A percentile compares a stretch with the other conserved stretches of the same genome.
Evolutionary conservation across 2,797 vertebrate species (phyloP).

Genomic region (Oreochromis grahami): DNA sequence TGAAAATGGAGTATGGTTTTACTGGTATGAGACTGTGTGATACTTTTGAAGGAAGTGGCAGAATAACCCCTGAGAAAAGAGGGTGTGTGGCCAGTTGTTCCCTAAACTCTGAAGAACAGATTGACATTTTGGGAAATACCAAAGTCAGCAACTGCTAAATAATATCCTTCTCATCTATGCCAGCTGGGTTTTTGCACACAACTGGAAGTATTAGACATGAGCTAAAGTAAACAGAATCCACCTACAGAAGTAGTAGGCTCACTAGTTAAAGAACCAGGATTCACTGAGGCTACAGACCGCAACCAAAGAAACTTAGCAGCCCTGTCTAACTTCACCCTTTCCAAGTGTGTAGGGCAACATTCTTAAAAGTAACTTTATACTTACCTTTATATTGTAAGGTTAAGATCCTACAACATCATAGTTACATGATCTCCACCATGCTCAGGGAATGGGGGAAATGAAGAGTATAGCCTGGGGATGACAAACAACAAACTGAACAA

Average conservation of each 20-base stretch:
- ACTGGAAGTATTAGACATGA: neutral
- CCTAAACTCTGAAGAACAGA: neutral
- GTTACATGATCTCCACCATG: neutral
- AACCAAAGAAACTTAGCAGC: neutral
- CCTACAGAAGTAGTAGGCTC: neutral
- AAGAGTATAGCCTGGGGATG: neutral
- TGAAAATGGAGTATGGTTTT: neutral
- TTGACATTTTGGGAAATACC: neutral
- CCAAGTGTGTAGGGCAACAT: neutral
- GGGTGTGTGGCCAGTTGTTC: neutral
- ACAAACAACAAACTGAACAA: neutral
- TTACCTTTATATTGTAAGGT: neutral
- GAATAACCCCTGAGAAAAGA: neutral
- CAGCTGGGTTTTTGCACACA: neutral
- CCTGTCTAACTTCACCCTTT: neutral
- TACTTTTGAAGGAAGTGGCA: neutral
- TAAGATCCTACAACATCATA: neutral
- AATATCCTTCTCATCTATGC: neutral
- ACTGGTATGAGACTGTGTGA: neutral
- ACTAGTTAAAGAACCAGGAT: neutral
- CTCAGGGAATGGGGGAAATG: neutral
- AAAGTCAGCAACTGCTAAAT: neutral
- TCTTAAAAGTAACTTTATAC: neutral
- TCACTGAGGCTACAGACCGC: neutral
- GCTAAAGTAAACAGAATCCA: neutral